Evolutionary conservation across 2,113 vertebrate genomes (phyloP).

Genomic region (Eudyptes chrysolophus): DNA sequence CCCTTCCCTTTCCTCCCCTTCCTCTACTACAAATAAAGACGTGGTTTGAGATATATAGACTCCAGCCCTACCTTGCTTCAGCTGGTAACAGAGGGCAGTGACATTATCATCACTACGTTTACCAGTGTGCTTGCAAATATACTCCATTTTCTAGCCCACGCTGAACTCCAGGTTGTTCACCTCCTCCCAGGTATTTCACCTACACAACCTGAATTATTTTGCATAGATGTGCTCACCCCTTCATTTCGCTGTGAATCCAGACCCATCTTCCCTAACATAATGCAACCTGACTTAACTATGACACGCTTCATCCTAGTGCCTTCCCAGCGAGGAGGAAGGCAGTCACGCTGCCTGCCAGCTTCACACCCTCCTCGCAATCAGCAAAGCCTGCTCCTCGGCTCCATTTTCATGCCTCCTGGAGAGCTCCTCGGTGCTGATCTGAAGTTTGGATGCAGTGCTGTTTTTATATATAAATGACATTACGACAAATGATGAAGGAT

Average conservation of each 20-base stretch:
- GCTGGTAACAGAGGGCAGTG: neutral
- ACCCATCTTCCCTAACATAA: neutral
- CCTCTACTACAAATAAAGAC: neutral
- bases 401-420: slow-evolving; percentile 32
- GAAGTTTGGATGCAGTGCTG: slow-evolving; percentile 68
- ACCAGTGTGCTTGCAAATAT: neutral
- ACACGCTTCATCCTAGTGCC: neutral
- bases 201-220: neutral
- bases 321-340: neutral
- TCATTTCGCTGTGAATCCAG: neutral
- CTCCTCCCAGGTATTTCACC: neutral
- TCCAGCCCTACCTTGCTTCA: neutral
- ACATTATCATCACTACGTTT: fast-evolving
- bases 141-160: fast-evolving
- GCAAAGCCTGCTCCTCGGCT: slow-evolving; percentile 11
- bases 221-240: neutral
- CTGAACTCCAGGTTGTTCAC: neutral
- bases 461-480: slow-evolving; percentile 79
- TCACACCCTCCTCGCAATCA: neutral
- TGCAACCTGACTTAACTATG: neutral
- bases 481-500: slow-evolving; percentile 78
- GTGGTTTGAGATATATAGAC: neutral
- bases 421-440: slow-evolving; percentile 72
- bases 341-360: neutral
- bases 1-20: neutral